Conservation (phyloP, 2,797 vertebrate genomes). For the Leptoclinus maculatus region DNA sequence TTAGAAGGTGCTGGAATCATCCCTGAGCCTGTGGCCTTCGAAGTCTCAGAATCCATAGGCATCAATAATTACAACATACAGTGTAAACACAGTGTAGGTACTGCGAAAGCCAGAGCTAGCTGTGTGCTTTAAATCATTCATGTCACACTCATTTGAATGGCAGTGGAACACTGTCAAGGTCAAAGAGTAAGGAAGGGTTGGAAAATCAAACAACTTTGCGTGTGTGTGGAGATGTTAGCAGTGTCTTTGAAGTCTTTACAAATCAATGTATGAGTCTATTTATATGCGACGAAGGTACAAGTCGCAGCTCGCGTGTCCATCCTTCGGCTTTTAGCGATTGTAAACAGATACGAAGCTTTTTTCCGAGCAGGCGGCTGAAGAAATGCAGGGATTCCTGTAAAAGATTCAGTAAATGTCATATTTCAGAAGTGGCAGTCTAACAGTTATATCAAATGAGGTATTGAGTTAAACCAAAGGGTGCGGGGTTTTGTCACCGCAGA, state of each 20-base stretch:
- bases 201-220: not conserved
- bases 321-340: not conserved
- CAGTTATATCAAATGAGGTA: not conserved
- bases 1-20: not conserved
- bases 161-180: not conserved
- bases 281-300: not conserved
- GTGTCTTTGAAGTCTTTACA: not conserved
- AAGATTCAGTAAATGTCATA: slow-evolving; percentile 4
- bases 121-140: slow-evolving; percentile 28
- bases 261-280: not conserved
- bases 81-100: not conserved
- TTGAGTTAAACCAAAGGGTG: not conserved
- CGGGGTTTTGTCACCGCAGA: not conserved
- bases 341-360: not conserved
- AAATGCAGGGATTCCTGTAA: not conserved
- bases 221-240: not conserved
- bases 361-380: not conserved
- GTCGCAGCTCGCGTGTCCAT: not conserved
- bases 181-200: not conserved
- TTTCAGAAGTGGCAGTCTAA: not conserved
- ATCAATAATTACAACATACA: slow-evolving; percentile 13
- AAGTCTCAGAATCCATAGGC: not conserved
- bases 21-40: not conserved
- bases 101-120: not conserved
- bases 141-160: not conserved